phyloP scores from a whole-genome alignment of 2,797 vertebrate genomes.

The Poeciliopsis paucimaculata region DNA sequence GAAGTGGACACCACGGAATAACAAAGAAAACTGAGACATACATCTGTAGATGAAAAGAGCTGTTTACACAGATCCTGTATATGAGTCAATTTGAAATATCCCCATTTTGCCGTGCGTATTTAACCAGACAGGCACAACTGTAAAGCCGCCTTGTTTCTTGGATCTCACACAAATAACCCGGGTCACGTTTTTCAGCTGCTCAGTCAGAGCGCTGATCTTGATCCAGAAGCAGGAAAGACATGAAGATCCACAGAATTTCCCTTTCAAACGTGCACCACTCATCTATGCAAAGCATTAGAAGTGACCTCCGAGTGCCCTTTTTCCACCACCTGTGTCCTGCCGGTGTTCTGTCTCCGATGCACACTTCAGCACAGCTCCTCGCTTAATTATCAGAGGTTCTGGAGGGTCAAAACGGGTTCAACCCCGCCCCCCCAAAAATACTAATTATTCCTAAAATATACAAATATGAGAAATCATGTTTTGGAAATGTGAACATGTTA shows the following conservation, averaged over 20 bases:
- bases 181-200: conserved; percentile 5
- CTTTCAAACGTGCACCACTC: conserved; percentile 38
- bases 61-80: not conserved
- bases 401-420: no score
- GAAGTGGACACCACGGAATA: conserved; percentile 25
- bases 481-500: no score
- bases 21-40: conserved; percentile 8
- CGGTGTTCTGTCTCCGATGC: not conserved
- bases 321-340: conserved; percentile 3
- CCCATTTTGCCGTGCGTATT: not conserved
- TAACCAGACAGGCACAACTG: not conserved
- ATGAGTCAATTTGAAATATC: conserved; percentile 4
- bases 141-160: not conserved
- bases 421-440: no score
- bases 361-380: not conserved
- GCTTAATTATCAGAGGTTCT: not conserved
- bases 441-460: no score
- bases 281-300: conserved; percentile 3
- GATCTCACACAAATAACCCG: not conserved
- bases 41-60: conserved; percentile 3
- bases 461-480: no score
- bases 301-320: not conserved
- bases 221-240: not conserved
- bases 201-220: conserved; percentile 1
- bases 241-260: conserved; percentile 21